These are phyloP conservation scores for Oryzias javanicus DNA, from an alignment of 2,113 vertebrate genomes.

Conservation along the genomic window DNA sequence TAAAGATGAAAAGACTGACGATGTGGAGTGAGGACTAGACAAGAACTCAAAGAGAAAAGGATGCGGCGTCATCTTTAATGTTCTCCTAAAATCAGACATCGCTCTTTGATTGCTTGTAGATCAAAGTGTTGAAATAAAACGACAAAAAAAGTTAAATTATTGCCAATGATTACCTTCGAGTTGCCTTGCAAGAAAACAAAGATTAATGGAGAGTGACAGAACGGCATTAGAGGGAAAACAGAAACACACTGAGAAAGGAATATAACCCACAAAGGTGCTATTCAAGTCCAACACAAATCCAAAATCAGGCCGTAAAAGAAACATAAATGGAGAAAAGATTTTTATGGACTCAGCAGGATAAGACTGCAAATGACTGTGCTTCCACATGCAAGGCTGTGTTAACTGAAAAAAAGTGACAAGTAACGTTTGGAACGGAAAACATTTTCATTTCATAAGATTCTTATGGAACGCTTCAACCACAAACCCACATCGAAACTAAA, in stretches of 20 bases:
- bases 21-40: not conserved
- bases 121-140: not conserved
- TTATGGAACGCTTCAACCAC: slow-evolving; percentile 40
- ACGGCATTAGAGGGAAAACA: not conserved
- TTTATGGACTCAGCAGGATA: slow-evolving; percentile 45
- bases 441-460: slow-evolving; percentile 59
- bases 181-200: slow-evolving; percentile 14
- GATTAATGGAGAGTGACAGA: slow-evolving; percentile 1
- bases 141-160: not conserved
- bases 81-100: slow-evolving; percentile 66
- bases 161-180: slow-evolving; percentile 9
- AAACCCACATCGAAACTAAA: slow-evolving; percentile 27
- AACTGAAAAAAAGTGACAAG: slow-evolving; percentile 25
- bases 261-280: slow-evolving; percentile 3
- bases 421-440: slow-evolving; percentile 44
- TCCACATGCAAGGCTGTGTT: slow-evolving; percentile 22
- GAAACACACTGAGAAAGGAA: slow-evolving; percentile 11
- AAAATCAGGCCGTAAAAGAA: slow-evolving; percentile 21
- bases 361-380: slow-evolving; percentile 10
- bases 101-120: slow-evolving; percentile 55
- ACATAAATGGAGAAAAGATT: not conserved
- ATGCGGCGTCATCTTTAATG: slow-evolving; percentile 42
- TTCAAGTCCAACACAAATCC: slow-evolving; percentile 16
- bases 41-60: slow-evolving; percentile 1
- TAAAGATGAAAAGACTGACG: slow-evolving; percentile 25